Evolutionary conservation across 2,888 invertebrate species (phyloP).

Genomic region (Epicampocera succincta): DNA sequence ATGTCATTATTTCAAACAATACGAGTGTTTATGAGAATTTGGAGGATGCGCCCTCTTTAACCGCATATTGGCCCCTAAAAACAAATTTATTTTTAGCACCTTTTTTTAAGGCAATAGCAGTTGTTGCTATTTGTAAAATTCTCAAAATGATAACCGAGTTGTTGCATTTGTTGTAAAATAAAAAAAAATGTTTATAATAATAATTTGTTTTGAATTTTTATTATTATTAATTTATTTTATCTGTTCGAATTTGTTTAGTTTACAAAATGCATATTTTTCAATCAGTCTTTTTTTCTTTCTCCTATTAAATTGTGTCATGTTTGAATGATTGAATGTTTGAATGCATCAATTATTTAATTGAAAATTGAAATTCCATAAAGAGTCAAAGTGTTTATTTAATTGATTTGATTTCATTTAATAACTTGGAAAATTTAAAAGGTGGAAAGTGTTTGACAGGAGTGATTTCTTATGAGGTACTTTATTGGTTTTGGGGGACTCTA

Average conservation of each 20-base stretch:
- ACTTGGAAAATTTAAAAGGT: background rate
- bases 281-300: background rate
- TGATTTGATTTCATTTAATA: conserved; percentile 24
- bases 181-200: too few relatives aligned
- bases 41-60: conserved; percentile 46
- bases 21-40: conserved; percentile 9
- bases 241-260: background rate
- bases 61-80: conserved; percentile 23
- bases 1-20: conserved; percentile 5
- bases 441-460: too few relatives aligned
- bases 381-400: conserved; percentile 33
- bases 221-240: background rate
- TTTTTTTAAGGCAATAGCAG: conserved; percentile 3
- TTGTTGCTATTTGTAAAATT: conserved; percentile 46
- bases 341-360: conserved; percentile 36
- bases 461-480: too few relatives aligned
- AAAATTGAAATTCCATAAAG: conserved; percentile 45
- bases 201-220: too few relatives aligned
- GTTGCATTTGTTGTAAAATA: background rate
- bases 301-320: background rate
- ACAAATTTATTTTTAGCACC: conserved; percentile 32
- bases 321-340: conserved; percentile 14
- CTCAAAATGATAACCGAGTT: background rate
- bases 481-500: too few relatives aligned
- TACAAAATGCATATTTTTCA: background rate